phyloP scores from a whole-genome alignment of 2,797 vertebrate species.

The Aeoliscus strigatus region DNA sequence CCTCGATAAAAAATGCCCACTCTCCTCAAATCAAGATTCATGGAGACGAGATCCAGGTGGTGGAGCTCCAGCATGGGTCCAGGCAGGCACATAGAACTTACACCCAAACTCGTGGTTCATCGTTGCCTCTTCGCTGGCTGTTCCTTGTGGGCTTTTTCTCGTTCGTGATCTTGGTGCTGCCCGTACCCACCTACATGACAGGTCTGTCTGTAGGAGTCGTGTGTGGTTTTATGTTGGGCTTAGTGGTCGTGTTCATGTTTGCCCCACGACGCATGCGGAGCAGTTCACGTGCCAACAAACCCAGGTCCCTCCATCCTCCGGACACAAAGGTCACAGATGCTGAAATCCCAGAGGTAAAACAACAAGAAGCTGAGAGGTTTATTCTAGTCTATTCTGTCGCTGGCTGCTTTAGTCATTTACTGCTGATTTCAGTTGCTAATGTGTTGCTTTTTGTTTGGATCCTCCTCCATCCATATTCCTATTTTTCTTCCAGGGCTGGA shows the following conservation, averaged over 20 bases:
- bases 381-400: too few relatives aligned
- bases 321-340: slow-evolving; percentile 35
- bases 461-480: background rate
- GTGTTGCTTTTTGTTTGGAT: background rate
- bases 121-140: slow-evolving; percentile 72
- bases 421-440: too few relatives aligned
- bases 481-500: slow-evolving; percentile 77
- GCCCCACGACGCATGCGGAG: slow-evolving; percentile 37
- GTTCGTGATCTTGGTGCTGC: slow-evolving; percentile 81
- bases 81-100: slow-evolving; percentile 8
- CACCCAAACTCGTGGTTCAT: slow-evolving; percentile 19
- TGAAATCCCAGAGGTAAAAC: slow-evolving; percentile 71
- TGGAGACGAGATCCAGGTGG: slow-evolving; percentile 74
- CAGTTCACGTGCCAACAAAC: slow-evolving; percentile 3
- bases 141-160: slow-evolving; percentile 71
- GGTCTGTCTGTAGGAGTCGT: slow-evolving; percentile 79
- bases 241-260: slow-evolving; percentile 74
- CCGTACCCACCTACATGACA: slow-evolving; percentile 78
- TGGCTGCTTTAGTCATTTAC: too few relatives aligned
- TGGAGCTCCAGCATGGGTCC: slow-evolving; percentile 61
- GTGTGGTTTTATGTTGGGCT: slow-evolving; percentile 78
- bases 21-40: slow-evolving; percentile 70
- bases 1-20: slow-evolving; percentile 17
- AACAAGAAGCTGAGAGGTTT: too few relatives aligned
- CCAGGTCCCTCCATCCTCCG: slow-evolving; percentile 26